These are phyloP conservation scores for Apotomis capreana DNA, from an alignment of 2,888 invertebrate species.

Conservation along the genomic window DNA sequence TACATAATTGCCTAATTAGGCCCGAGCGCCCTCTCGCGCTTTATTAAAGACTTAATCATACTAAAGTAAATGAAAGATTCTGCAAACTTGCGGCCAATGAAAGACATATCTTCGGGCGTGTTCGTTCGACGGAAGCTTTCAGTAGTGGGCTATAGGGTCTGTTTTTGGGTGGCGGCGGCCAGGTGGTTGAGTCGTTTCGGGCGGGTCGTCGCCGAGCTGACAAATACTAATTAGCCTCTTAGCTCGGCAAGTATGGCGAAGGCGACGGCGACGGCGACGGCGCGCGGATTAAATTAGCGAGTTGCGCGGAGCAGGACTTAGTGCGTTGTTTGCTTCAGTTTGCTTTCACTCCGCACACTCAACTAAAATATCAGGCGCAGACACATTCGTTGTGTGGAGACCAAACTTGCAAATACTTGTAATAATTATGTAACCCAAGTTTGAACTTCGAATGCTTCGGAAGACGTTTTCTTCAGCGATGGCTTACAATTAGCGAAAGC, in stretches of 20 bases:
- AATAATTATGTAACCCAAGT: too few relatives aligned
- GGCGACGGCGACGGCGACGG: conserved; percentile 52
- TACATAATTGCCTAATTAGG: conserved; percentile 59
- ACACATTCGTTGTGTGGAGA: not conserved
- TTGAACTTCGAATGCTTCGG: too few relatives aligned
- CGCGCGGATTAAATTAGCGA: conserved; percentile 58
- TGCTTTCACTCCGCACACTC: not conserved
- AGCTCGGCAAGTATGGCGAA: conserved; percentile 56
- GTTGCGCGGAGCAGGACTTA: conserved; percentile 42
- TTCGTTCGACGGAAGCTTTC: not conserved
- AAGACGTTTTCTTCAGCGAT: too few relatives aligned
- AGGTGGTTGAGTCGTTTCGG: conserved; percentile 51
- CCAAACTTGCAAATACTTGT: too few relatives aligned
- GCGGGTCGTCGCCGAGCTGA: conserved; percentile 51
- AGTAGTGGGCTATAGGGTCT: conserved; percentile 43
- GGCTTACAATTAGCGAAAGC: too few relatives aligned
- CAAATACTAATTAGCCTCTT: conserved; percentile 68
- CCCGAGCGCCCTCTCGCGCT: conserved; percentile 40
- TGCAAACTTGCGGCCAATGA: conserved; percentile 24
- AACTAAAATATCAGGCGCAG: not conserved
- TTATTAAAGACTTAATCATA: conserved; percentile 48
- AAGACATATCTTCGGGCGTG: not conserved
- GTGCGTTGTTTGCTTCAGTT: conserved; percentile 3
- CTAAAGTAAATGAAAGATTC: conserved; percentile 61
- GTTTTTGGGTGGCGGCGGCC: conserved; percentile 34